Percentiles rank a stretch among this genome's conserved stretches.
Evolutionary conservation across 2,113 vertebrate species (phyloP).

Genomic region (Zosterops japonicus): DNA sequence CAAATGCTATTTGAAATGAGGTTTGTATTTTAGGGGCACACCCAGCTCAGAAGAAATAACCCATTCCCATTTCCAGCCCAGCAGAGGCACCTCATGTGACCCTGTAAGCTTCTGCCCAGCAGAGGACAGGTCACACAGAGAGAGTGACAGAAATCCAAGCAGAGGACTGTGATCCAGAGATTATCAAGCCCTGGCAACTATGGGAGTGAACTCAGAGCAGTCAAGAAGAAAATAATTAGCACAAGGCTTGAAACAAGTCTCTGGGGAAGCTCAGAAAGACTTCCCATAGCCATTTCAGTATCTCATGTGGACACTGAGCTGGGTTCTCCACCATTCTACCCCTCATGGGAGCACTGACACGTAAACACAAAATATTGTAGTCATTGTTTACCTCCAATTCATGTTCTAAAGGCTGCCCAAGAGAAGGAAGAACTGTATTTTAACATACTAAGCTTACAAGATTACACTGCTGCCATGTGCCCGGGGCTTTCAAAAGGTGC

Average conservation of each 20-base stretch:
- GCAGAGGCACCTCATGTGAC: neutral
- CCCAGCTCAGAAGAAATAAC: neutral
- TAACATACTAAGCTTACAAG: neutral
- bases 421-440: neutral
- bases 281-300: neutral
- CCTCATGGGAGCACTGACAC: neutral
- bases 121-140: neutral
- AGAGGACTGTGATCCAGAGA: neutral
- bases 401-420: neutral
- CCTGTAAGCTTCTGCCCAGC: neutral
- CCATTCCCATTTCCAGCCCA: neutral
- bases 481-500: neutral
- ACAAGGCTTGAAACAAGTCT: neutral
- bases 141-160: slow-evolving; percentile 2
- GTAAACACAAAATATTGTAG: neutral
- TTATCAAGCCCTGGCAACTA: neutral
- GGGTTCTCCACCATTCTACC: neutral
- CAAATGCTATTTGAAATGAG: slow-evolving; percentile 4
- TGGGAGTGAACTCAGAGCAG: neutral
- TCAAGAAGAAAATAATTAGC: neutral
- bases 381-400: neutral
- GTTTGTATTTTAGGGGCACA: neutral
- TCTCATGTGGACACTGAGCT: neutral
- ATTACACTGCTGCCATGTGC: neutral
- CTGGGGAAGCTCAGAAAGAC: neutral